phyloP scores from a whole-genome alignment of 1,140 invertebrate species.

The Brachionus angularis region DNA sequence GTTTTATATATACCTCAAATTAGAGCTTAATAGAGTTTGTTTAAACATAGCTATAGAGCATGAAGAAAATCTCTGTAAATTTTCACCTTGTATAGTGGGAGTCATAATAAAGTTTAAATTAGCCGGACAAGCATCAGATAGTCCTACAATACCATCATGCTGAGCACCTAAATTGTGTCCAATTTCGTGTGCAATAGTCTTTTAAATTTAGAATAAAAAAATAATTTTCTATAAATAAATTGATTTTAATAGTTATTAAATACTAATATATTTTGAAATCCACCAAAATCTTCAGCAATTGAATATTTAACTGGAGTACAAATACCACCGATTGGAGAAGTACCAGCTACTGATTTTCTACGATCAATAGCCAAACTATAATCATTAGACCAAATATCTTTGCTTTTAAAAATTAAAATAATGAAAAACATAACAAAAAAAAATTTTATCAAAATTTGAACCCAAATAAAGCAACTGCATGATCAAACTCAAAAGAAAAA shows the following conservation, averaged over 20 bases:
- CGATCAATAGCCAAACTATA: neutral
- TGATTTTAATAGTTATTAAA: neutral
- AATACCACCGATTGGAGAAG: neutral
- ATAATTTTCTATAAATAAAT: neutral
- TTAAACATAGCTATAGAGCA: constrained; percentile 36
- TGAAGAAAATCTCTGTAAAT: constrained; percentile 7
- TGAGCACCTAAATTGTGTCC: neutral
- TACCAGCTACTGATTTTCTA: neutral
- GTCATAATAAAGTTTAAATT: constrained; percentile 18
- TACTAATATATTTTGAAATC: constrained; percentile 22
- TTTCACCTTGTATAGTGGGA: neutral
- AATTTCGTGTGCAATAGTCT: constrained; percentile 36
- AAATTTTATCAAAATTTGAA: neutral
- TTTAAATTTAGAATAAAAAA: neutral
- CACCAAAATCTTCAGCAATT: constrained; percentile 37
- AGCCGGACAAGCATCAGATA: neutral
- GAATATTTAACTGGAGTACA: constrained; percentile 12
- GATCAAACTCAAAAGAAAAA: constrained; percentile 30
- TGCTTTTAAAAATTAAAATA: no score
- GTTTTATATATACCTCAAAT: constrained; percentile 16
- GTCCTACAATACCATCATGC: constrained; percentile 3
- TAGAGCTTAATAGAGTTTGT: neutral
- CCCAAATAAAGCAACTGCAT: constrained; percentile 27
- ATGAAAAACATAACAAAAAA: neutral
- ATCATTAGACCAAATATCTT: constrained; percentile 14